Conservation (phyloP, 2,888 invertebrate species). For the Tenthredo distinguenda region DNA sequence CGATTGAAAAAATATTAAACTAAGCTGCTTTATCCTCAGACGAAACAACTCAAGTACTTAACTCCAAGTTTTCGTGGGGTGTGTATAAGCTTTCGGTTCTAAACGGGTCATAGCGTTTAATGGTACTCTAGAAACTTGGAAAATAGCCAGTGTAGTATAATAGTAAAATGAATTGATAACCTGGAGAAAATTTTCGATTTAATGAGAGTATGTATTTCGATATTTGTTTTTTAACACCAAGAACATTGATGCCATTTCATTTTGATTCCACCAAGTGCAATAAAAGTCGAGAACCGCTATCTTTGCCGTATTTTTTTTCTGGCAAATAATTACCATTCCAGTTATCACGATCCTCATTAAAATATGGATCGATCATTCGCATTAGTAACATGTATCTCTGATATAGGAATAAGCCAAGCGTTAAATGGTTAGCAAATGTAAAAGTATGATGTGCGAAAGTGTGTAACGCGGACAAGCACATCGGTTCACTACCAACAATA, state of each 20-base stretch:
- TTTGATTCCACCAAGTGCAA: background rate
- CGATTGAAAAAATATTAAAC: background rate
- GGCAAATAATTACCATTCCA: background rate
- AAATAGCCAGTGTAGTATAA: constrained; percentile 1
- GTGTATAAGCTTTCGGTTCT: background rate
- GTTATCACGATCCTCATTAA: background rate
- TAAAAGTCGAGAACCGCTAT: background rate
- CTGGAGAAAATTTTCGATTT: background rate
- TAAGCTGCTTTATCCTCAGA: background rate
- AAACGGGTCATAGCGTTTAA: constrained; percentile 4
- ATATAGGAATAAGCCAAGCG: constrained; percentile 21
- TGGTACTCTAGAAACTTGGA: constrained; percentile 28
- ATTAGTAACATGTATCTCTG: background rate
- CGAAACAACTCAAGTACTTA: constrained; percentile 16
- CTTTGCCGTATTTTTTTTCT: background rate
- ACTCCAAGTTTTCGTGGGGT: constrained; percentile 8
- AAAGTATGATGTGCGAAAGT: background rate
- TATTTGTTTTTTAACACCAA: background rate
- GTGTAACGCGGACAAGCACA: constrained; percentile 18
- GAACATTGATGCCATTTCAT: background rate
- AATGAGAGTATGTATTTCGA: background rate
- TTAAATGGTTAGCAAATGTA: constrained; percentile 16
- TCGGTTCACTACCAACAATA: constrained; percentile 37
- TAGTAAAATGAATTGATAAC: background rate
- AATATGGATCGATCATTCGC: background rate